Base-by-base conservation (phyloP, 2,797 vertebrate genomes). In the Acanthurus tractus region DNA sequence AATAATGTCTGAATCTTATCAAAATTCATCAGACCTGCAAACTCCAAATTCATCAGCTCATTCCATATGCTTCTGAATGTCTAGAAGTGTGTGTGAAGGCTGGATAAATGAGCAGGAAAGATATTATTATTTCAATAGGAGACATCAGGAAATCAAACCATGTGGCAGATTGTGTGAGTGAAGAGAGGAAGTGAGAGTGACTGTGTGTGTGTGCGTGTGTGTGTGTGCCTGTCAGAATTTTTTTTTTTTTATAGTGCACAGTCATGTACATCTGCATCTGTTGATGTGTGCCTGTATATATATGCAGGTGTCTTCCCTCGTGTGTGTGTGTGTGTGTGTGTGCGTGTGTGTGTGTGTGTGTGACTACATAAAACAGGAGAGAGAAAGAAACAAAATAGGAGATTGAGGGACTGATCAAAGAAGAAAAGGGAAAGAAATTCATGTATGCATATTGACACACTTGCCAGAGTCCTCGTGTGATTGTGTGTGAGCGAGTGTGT, bases 61-160 rank as follows among this genome's bases (percentile, higher is more conserved):
- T 70, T 70, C 61, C 36, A 49, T 48, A 70, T 78, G 66, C 42
- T 61, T 72, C 63, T 74, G 36, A 62, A 56, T 58, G n/a, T 66
- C 67, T 63, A 36, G 44, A 68, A 53, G 45, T 62, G 45, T 75
- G 65, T 67, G 38, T 56, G 38, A 76, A 82, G 72, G 44, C 61
- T 67, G 49, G 66, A 68, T 83, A 73, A 81, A 86, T 73, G 29
- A 84, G 55, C 70, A 80, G 70, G 75, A 88, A 80, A 78, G 9
- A 70, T 76, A 83, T 87, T 73, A 87, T 76, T 88, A 81, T 89
- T 90, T 91, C 61, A 91, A 84, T 23, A 79, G 67, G 53, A 81
- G 58, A 75, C 61, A 76, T 75, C 58, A 54, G 70, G 82, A 86
- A 88, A 86, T 83, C 76, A 58, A 81, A 70, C 48, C 66, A 82